Evolutionary conservation across 2,888 invertebrate genomes (phyloP).

Genomic region (Latrodectus hesperus): DNA sequence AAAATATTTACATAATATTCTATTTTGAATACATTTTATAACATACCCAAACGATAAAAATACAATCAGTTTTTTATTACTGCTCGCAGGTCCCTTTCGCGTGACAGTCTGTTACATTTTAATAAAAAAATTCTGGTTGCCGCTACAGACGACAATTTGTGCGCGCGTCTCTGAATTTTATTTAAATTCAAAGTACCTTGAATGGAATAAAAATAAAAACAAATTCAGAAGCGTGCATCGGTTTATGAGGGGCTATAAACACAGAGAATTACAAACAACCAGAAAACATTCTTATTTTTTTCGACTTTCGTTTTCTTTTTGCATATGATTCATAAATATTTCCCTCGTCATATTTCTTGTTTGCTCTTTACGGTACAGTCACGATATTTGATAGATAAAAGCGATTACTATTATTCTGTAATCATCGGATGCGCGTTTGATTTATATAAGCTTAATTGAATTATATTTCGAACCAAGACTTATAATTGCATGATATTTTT

Average conservation of each 20-base stretch:
- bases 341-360: slow-evolving; percentile 14
- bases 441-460: slow-evolving; percentile 13
- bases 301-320: background rate
- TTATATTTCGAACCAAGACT: background rate
- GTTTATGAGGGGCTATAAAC: slow-evolving; percentile 21
- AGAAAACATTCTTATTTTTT: background rate
- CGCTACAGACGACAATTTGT: slow-evolving; percentile 10
- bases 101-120: slow-evolving; percentile 2
- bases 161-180: slow-evolving; percentile 6
- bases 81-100: background rate
- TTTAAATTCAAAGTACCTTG: slow-evolving; percentile 41
- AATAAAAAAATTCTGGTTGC: background rate
- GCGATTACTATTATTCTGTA: slow-evolving; percentile 14
- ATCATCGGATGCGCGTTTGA: background rate
- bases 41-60: background rate
- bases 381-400: slow-evolving; percentile 38
- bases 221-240: slow-evolving; percentile 19
- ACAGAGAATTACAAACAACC: slow-evolving; percentile 3
- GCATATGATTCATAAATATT: slow-evolving; percentile 48
- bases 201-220: slow-evolving; percentile 6
- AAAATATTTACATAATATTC: no score
- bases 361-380: slow-evolving; percentile 45
- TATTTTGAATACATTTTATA: no score
- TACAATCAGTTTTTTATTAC: background rate
- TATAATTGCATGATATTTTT: no score